phyloP scores from a whole-genome alignment of 1,140 invertebrate genomes.

The Hermetia illucens region DNA sequence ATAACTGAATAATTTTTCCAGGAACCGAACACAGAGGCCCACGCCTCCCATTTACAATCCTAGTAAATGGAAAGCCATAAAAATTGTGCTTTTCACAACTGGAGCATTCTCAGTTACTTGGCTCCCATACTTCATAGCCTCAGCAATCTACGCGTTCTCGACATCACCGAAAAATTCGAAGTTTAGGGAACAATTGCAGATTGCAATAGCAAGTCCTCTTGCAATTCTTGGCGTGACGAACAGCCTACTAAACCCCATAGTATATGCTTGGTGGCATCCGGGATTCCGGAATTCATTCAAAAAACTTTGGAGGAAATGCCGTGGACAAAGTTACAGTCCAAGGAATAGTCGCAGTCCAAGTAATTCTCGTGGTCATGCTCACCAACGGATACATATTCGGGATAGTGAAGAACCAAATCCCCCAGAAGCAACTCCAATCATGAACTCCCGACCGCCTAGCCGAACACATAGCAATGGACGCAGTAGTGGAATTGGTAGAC shows the following conservation, averaged over 20 bases:
- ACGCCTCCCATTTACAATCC: constrained; percentile 13
- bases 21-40: no score
- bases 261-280: constrained; percentile 57
- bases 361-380: no score
- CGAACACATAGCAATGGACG: no score
- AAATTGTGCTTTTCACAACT: constrained; percentile 39
- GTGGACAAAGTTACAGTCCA: no score
- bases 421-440: no score
- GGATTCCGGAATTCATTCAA: constrained; percentile 37
- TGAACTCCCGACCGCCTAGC: no score
- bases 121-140: constrained; percentile 33
- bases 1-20: no score
- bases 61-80: constrained; percentile 38
- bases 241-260: constrained; percentile 51
- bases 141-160: constrained; percentile 34
- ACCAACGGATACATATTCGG: no score
- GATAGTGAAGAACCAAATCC: no score
- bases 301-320: no score
- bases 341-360: no score
- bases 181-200: constrained; percentile 29
- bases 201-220: constrained; percentile 34
- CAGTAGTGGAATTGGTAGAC: no score
- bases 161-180: constrained; percentile 28
- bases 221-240: constrained; percentile 45
- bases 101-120: constrained; percentile 35